phyloP scores from a whole-genome alignment of 2,797 vertebrate species.

The Cuniculus paca region DNA sequence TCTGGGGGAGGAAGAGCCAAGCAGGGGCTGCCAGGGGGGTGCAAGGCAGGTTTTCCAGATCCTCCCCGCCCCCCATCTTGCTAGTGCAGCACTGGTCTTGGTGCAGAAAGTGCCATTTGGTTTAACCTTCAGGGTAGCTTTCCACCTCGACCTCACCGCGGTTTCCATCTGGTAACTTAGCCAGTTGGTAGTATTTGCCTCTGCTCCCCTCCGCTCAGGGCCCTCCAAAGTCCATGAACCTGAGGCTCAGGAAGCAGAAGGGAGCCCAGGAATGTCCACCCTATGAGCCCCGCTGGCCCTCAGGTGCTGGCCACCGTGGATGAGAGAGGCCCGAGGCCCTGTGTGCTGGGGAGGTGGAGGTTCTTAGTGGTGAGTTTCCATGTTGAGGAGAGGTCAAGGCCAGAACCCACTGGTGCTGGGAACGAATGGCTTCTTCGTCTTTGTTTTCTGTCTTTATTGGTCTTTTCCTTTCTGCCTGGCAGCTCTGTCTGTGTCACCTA shows the following conservation, averaged over 20 bases:
- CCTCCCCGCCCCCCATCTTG: not conserved
- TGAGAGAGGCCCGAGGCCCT: not conserved
- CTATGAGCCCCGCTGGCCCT: rapidly evolving
- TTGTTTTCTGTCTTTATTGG: not conserved
- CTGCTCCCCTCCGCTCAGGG: not conserved
- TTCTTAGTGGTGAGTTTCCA: not conserved
- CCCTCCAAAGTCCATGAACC: not conserved
- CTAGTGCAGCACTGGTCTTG: not conserved
- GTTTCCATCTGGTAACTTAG: not conserved
- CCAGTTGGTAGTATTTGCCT: not conserved
- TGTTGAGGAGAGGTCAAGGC: not conserved
- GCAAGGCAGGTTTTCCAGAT: not conserved
- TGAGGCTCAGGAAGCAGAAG: not conserved
- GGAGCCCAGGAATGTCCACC: not conserved
- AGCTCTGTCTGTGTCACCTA: not conserved
- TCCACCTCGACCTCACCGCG: not conserved
- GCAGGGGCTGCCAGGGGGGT: too few relatives aligned
- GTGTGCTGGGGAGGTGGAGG: not conserved
- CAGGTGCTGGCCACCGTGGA: not conserved
- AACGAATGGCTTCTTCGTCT: not conserved
- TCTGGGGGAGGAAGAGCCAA: not conserved
- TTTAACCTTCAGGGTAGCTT: not conserved
- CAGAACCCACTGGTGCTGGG: not conserved
- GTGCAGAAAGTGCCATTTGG: not conserved
- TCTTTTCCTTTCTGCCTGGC: not conserved